These are phyloP conservation scores for Temnothorax unifasciatus DNA, from an alignment of 2,888 invertebrate species.

Conservation along the genomic window DNA sequence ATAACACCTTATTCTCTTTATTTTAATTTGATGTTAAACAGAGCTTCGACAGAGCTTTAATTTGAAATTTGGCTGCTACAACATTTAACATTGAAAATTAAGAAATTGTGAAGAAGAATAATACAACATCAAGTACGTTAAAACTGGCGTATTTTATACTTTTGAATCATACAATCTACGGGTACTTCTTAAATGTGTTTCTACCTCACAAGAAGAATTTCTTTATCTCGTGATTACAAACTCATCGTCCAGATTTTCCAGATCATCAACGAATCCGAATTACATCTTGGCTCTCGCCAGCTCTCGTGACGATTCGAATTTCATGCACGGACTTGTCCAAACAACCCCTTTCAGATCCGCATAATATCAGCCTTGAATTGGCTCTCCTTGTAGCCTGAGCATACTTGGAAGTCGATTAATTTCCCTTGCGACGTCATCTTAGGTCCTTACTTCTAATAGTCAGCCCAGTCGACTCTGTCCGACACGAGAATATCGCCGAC, in stretches of 20 bases:
- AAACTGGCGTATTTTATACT: background rate
- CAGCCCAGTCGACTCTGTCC: constrained; percentile 17
- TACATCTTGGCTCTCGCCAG: background rate
- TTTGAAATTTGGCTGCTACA: background rate
- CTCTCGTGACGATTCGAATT: constrained; percentile 16
- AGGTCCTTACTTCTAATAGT: constrained; percentile 35
- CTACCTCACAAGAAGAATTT: background rate
- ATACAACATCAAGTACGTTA: background rate
- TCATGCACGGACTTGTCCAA: constrained; percentile 15
- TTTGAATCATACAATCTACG: background rate
- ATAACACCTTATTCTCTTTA: background rate
- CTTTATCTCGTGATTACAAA: background rate
- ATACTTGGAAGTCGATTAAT: constrained; percentile 50
- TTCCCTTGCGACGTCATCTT: constrained; percentile 52
- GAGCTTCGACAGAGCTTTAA: background rate
- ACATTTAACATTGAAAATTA: background rate
- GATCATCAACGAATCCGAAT: background rate
- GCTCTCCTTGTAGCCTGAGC: background rate
- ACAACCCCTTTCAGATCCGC: constrained; percentile 20
- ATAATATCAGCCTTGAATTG: constrained; percentile 34
- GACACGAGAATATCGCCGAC: constrained; percentile 32
- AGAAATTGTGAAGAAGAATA: background rate
- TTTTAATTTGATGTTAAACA: background rate
- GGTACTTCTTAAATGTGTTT: background rate
- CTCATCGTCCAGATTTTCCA: background rate